Evolutionary conservation across 2,888 invertebrate species (phyloP), one percentile per base, ranked within the genome.

Genomic region (Lamellibrachia satsuma): DNA sequence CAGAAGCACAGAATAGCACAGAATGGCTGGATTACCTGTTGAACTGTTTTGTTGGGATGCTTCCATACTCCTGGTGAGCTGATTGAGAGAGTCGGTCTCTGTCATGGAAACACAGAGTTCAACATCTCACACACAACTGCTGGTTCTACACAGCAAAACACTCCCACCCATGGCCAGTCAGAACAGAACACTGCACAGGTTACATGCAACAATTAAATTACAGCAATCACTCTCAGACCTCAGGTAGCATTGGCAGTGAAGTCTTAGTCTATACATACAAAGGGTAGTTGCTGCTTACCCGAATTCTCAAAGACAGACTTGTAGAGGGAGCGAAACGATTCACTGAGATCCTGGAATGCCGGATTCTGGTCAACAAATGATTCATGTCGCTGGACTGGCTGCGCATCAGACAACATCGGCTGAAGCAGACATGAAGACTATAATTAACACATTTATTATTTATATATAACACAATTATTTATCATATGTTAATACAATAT

Each of bases 291-390:
- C 75, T 2, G 22, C 93, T 92, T 94, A 96, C 96, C 96, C 75
- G 95, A 94, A 92, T 94, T 94, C 92, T 96, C 96, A 95, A 96
- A 96, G 93, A 96, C 95, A 91, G 96, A 95, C 94, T 96, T 96
- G 95, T 96, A 96, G 90, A 96, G 95, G 94, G 95, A 96, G 94
- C 95, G 94, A 93, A 96, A 96, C 39, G 96, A 96, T 92, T 95
- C 96, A 94, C 95, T 96, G 93, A 96, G 95, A 93, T 96, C 96
- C 57, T 96, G 96, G 90, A 95, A 94, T 92, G 94, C 94, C 90
- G 95, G 94, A 93, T 95, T 95, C 91, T 94, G 94, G 91, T 95
- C 95, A 52, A 95, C 94, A 92, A 95, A 95, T 7, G 95, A 94
- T 9, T 75, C 27, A 9, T 75, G 93, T 39, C 92, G 92, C 55